These are phyloP conservation scores for Scolopax mira DNA, from an alignment of 2,113 vertebrate species.

Conservation along the genomic window DNA sequence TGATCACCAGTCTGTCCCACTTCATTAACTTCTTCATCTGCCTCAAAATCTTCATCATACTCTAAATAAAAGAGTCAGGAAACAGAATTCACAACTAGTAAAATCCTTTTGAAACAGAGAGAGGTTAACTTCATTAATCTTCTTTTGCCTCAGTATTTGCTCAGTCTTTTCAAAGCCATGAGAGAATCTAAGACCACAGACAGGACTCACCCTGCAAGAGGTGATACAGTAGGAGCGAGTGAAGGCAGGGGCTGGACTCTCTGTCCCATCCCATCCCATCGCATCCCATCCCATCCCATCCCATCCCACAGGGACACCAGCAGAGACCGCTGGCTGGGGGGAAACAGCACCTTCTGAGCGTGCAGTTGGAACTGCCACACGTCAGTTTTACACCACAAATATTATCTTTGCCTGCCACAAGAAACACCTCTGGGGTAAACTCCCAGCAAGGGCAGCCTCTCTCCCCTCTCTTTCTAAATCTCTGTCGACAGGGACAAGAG, in stretches of 20 bases:
- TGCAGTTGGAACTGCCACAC: not conserved
- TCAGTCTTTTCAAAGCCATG: not conserved
- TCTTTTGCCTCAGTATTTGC: not conserved
- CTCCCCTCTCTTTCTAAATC: too few species aligned
- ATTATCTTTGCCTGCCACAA: not conserved
- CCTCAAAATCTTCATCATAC: conserved; percentile 94
- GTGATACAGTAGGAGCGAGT: not conserved
- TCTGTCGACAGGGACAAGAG: not conserved
- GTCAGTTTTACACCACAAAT: not conserved
- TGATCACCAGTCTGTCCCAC: conserved; percentile 56
- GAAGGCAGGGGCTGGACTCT: not conserved
- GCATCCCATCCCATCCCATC: too few species aligned
- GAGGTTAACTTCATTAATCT: not conserved
- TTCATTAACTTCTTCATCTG: conserved; percentile 74
- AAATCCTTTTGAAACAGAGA: conserved; percentile 8
- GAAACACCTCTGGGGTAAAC: not conserved
- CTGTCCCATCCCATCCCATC: too few species aligned
- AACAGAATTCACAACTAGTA: conserved; percentile 2
- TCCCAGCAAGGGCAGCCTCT: not conserved
- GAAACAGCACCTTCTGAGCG: too few species aligned
- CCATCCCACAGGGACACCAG: not conserved
- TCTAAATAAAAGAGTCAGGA: conserved; percentile 72
- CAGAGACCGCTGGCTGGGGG: not conserved
- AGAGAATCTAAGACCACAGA: conserved; percentile 12
- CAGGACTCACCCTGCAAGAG: not conserved